These are phyloP conservation scores for Brachypteracias leptosomus DNA, from an alignment of 2,113 vertebrate genomes.

Conservation along the genomic window DNA sequence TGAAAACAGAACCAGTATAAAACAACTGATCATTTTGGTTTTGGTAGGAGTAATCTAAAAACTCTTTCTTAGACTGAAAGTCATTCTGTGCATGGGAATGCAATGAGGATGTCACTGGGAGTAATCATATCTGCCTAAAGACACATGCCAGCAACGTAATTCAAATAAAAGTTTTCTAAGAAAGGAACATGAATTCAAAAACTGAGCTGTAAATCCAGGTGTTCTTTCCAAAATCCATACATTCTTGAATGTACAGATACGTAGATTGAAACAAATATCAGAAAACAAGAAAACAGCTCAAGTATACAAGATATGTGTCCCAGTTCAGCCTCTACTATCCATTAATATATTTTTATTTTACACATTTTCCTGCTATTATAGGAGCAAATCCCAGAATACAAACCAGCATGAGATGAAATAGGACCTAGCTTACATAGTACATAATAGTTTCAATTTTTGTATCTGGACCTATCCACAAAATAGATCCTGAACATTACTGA, in stretches of 20 bases:
- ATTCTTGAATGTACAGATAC: not conserved
- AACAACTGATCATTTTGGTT: constrained; percentile 9
- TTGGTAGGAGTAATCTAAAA: not conserved
- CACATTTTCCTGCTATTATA: not conserved
- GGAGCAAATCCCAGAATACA: not conserved
- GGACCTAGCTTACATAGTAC: not conserved
- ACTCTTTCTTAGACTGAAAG: not conserved
- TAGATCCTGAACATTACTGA: not conserved
- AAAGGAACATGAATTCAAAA: not conserved
- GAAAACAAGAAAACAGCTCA: not conserved
- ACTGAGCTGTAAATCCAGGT: not conserved
- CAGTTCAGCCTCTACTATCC: not conserved
- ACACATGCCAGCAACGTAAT: not conserved
- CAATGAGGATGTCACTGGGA: not conserved
- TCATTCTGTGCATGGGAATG: not conserved
- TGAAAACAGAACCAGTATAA: constrained; percentile 23
- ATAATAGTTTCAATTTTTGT: not conserved
- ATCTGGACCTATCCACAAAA: not conserved
- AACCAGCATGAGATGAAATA: not conserved
- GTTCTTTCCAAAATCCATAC: not conserved
- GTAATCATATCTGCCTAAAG: not conserved
- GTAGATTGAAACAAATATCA: not conserved
- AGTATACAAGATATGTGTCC: not conserved
- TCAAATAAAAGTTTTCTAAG: not conserved
- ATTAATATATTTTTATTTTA: not conserved